Percentiles rank a stretch among this genome's conserved stretches.
phyloP scores from a whole-genome alignment of 2,113 vertebrate genomes.

The Crocuta crocuta region DNA sequence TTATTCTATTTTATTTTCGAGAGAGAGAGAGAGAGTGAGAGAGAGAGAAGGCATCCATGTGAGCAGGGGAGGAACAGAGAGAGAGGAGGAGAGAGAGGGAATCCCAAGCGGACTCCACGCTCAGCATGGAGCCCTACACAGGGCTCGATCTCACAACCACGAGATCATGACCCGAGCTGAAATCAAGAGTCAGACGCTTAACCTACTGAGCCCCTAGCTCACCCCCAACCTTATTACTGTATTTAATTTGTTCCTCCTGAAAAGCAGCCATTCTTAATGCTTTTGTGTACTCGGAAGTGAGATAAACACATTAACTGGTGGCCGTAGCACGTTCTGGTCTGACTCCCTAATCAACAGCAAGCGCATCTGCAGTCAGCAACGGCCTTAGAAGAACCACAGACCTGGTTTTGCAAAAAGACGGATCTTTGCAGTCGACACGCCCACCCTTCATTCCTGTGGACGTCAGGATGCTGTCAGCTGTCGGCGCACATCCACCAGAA shows the following conservation, averaged over 20 bases:
- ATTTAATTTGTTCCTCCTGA: neutral
- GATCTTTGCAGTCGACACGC: neutral
- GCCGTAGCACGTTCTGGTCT: rapidly evolving
- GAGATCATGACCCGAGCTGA: no score
- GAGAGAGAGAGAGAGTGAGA: no score
- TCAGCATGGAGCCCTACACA: no score
- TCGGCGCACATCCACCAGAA: rapidly evolving
- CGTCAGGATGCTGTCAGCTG: rapidly evolving
- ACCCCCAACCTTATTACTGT: neutral
- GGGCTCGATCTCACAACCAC: no score
- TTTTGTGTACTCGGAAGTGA: neutral
- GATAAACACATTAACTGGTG: neutral
- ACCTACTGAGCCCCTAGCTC: no score
- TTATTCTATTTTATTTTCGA: no score
- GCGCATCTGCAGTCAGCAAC: neutral
- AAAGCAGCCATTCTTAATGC: rapidly evolving
- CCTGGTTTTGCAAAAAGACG: neutral
- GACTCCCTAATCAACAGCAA: neutral
- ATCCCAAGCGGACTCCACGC: no score
- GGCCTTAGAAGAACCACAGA: neutral
- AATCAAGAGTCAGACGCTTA: no score
- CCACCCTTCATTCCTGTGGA: rapidly evolving
- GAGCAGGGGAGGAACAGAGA: no score
- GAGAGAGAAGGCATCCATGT: no score
- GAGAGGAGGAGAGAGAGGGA: no score